phyloP scores from a whole-genome alignment of 2,888 invertebrate genomes.

The Phengaris arion region DNA sequence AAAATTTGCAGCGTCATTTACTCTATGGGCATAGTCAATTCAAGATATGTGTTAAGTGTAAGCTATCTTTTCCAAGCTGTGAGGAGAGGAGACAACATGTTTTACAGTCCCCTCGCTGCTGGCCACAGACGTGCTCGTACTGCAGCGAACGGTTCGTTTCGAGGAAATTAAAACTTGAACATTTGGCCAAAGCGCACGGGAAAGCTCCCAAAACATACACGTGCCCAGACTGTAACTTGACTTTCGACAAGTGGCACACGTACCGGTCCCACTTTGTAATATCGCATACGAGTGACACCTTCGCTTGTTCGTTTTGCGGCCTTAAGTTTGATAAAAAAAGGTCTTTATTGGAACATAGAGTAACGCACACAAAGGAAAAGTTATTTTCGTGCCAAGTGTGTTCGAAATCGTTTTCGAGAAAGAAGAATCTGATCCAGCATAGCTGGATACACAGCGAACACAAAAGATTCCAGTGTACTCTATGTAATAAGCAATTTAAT shows the following conservation, averaged over 20 bases:
- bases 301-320: slow-evolving; percentile 53
- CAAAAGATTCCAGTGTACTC: slow-evolving; percentile 55
- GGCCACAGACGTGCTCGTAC: slow-evolving; percentile 51
- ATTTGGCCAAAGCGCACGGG: slow-evolving; percentile 48
- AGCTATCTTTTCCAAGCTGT: slow-evolving; percentile 46
- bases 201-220: slow-evolving; percentile 43
- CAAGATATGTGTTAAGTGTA: slow-evolving; percentile 51
- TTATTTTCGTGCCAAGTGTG: slow-evolving; percentile 69
- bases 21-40: slow-evolving; percentile 43
- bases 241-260: slow-evolving; percentile 47
- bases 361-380: slow-evolving; percentile 69
- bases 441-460: slow-evolving; percentile 65
- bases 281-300: slow-evolving; percentile 52
- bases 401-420: slow-evolving; percentile 59
- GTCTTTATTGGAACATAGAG: slow-evolving; percentile 65
- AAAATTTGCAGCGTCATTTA: slow-evolving; percentile 48
- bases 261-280: slow-evolving; percentile 55
- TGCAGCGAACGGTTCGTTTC: slow-evolving; percentile 55
- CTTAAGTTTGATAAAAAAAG: slow-evolving; percentile 65
- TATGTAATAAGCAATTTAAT: slow-evolving; percentile 55
- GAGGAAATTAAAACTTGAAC: slow-evolving; percentile 48
- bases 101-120: slow-evolving; percentile 48
- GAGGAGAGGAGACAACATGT: slow-evolving; percentile 54
- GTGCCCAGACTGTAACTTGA: slow-evolving; percentile 43
- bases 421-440: slow-evolving; percentile 58